A percentile compares a stretch with the other conserved stretches of the same genome.
Evolutionary conservation across 2,797 vertebrate genomes (phyloP).

Genomic region (Scolopax rusticola): DNA sequence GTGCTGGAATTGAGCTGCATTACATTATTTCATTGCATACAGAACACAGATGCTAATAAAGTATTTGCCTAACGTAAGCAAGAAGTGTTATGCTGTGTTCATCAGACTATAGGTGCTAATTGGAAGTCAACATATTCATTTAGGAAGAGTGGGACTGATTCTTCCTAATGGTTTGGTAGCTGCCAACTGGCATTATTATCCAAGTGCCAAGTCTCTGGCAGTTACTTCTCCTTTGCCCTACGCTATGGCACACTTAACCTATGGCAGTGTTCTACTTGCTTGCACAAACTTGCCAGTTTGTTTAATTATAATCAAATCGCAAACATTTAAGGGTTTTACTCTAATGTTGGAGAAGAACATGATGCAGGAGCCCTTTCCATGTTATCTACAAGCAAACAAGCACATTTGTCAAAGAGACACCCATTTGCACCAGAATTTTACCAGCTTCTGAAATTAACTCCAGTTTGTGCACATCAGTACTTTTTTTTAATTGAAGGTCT

Average conservation of each 20-base stretch:
- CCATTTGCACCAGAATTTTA: not conserved
- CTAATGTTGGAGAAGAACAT: not conserved
- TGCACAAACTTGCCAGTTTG: not conserved
- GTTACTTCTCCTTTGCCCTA: not conserved
- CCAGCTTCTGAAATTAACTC: not conserved
- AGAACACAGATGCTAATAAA: not conserved
- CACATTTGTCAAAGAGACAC: rapidly evolving
- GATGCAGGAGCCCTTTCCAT: not conserved
- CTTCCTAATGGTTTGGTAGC: not conserved
- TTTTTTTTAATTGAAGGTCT: not conserved
- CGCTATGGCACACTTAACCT: not conserved
- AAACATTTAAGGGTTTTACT: not conserved
- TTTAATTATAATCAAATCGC: not conserved
- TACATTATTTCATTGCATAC: not conserved
- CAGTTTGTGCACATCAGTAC: not conserved
- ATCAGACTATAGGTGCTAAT: not conserved
- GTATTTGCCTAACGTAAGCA: not conserved
- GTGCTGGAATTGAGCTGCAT: not conserved
- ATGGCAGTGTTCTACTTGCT: not conserved
- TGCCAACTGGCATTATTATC: not conserved
- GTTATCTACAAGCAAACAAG: not conserved
- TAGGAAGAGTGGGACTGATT: not conserved
- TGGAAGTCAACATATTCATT: not conserved
- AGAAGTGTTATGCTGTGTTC: not conserved
- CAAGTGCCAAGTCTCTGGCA: not conserved